Evolutionary conservation across 1,140 invertebrate species (phyloP).

Genomic region (Ooceraea biroi): DNA sequence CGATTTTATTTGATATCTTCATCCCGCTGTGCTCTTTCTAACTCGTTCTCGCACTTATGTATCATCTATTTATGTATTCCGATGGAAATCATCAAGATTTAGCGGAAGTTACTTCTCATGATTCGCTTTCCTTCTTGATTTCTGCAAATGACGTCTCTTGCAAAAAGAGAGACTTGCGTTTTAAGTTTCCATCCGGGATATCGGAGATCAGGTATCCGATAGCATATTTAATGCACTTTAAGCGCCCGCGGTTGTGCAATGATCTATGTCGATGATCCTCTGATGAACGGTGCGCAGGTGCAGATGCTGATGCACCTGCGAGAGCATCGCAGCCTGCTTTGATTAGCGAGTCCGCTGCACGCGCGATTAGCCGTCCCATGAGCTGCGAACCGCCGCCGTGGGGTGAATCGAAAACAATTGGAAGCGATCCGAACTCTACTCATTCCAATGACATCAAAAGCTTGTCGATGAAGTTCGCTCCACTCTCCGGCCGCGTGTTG

Average conservation of each 20-base stretch:
- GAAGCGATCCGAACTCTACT: conserved; percentile 40
- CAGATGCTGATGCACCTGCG: neutral
- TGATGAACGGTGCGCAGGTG: neutral
- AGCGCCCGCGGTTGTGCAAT: neutral
- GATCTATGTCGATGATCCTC: neutral
- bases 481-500: neutral
- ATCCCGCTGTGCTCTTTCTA: neutral
- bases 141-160: neutral
- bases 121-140: neutral
- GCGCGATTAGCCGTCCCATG: conserved; percentile 60
- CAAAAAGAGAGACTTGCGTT: neutral
- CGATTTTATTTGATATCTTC: neutral
- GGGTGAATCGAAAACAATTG: conserved; percentile 48
- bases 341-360: conserved; percentile 22
- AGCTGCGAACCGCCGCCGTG: conserved; percentile 14
- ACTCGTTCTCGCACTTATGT: neutral
- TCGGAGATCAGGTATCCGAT: neutral
- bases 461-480: conserved; percentile 25
- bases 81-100: neutral
- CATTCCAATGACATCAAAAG: conserved; percentile 52
- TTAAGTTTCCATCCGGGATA: neutral
- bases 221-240: too few relatives aligned
- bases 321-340: conserved; percentile 5
- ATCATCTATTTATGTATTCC: neutral
- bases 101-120: neutral